phyloP scores from a whole-genome alignment of 2,888 invertebrate species.

The Eupeodes luniger region DNA sequence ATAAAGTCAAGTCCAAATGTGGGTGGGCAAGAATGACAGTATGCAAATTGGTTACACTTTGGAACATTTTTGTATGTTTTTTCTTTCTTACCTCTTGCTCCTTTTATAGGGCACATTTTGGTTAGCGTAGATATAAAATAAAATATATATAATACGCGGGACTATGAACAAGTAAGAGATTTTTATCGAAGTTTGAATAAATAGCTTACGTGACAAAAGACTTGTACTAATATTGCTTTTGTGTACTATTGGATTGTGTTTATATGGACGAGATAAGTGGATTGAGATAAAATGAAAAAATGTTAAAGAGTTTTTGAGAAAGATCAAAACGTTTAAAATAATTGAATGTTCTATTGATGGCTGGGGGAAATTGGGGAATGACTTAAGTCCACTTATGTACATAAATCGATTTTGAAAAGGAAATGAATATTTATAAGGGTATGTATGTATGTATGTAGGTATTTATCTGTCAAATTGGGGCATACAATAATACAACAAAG shows the following conservation, averaged over 20 bases:
- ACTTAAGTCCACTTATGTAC: too few relatives aligned
- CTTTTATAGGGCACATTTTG: slow-evolving; percentile 14
- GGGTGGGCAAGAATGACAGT: slow-evolving; percentile 68
- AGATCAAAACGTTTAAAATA: background rate
- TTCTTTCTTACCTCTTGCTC: background rate
- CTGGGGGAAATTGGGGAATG: too few relatives aligned
- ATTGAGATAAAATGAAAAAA: background rate
- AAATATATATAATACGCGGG: background rate
- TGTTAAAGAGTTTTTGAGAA: background rate
- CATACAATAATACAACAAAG: too few relatives aligned
- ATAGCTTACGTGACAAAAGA: slow-evolving; percentile 25
- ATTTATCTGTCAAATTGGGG: too few relatives aligned
- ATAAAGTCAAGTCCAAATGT: slow-evolving; percentile 73
- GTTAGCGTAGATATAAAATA: background rate
- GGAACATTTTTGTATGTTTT: background rate
- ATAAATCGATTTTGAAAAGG: too few relatives aligned
- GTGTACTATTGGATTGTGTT: too few relatives aligned
- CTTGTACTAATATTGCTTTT: slow-evolving; percentile 19
- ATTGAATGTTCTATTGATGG: background rate
- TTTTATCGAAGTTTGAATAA: slow-evolving; percentile 13
- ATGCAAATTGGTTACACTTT: slow-evolving; percentile 62
- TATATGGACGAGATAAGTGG: background rate
- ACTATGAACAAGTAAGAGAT: slow-evolving; percentile 3
- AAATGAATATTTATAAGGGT: too few relatives aligned
- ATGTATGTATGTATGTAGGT: too few relatives aligned